Evolutionary conservation across 1,140 invertebrate species (phyloP), one percentile per base, ranked within the genome.

Genomic region (Polypedilum vanderplanki): DNA sequence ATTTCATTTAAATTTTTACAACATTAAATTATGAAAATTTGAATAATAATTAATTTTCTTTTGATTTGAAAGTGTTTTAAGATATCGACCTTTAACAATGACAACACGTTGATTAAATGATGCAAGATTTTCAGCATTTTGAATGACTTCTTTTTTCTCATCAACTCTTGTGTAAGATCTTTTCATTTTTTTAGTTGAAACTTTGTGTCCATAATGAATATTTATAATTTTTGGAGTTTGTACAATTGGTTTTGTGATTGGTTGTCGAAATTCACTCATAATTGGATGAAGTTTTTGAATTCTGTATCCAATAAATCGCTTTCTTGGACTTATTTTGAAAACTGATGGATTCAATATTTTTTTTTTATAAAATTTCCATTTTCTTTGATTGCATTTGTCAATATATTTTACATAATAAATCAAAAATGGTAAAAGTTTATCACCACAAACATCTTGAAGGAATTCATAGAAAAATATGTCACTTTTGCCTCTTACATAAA

Each of bases 391-490:
- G 5, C 9, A 7, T 12, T n/a, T 65, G 3, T n/a, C 10, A 3
- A 18, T 18, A 3, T 74, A 18, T 20, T 79, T 75, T 0, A 78
- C 78, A 77, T 78, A 79, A 74, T 83, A 76, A 1, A 80, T 76
- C 57, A 83, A 33, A 74, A 79, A 83, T 4, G 81, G 81, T 75
- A 81, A 78, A 17, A 83, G 40, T n/a, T 77, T 77, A 10, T 78
- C 77, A 5, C 77, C 78, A 15, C 81, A 83, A 0, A 82, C 78
- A 7, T 78, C 77, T 18, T 82, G 78, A 40, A 83, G 40, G 80
- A 80, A 83, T 67, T 83, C 81, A 41, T 83, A 82, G 4, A 83
- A 70, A 67, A 80, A 81, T 7, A 82, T 80, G 22, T 83, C 81
- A 74, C 81, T 78, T 9, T 75, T 77, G 1, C 81, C 81, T 0